Evolutionary conservation across 2,113 vertebrate species (phyloP).

Genomic region (Hemiscyllium ocellatum): DNA sequence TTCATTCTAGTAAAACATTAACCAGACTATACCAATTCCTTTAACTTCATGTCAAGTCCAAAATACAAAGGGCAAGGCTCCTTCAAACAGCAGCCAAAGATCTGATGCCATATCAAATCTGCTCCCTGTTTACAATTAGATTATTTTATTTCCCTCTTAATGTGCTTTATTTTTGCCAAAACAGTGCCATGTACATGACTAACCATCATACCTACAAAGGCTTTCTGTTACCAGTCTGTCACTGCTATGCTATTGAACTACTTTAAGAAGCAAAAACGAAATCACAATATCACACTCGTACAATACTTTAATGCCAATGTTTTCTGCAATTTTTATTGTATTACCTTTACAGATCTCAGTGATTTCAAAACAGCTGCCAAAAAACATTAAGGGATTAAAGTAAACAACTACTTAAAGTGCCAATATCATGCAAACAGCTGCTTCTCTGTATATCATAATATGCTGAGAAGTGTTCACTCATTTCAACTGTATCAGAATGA

Average conservation of each 20-base stretch:
- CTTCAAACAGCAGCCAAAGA: not conserved
- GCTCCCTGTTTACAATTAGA: not conserved
- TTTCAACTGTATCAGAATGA: not conserved
- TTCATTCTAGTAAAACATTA: not conserved
- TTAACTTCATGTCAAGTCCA: not conserved
- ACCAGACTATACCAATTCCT: not conserved
- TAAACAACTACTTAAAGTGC: conserved; percentile 22
- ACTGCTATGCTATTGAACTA: not conserved
- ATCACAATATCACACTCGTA: not conserved
- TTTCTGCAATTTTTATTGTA: not conserved
- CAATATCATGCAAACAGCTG: not conserved
- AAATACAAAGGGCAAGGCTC: not conserved
- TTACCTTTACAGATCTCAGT: not conserved
- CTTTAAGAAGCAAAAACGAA: not conserved
- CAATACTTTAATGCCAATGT: not conserved
- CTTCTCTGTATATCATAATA: not conserved
- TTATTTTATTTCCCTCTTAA: not conserved
- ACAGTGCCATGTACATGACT: not conserved
- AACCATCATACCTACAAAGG: not conserved
- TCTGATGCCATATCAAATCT: not conserved
- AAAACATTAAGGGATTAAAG: not conserved
- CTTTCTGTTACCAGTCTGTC: not conserved
- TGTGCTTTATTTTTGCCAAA: not conserved
- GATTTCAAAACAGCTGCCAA: conserved; percentile 4
- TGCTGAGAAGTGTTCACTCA: not conserved